A percentile compares a stretch with the other conserved stretches of the same genome.
These are phyloP conservation scores for Malurus cyaneus DNA, from an alignment of 2,113 vertebrate species.

Conservation along the genomic window DNA sequence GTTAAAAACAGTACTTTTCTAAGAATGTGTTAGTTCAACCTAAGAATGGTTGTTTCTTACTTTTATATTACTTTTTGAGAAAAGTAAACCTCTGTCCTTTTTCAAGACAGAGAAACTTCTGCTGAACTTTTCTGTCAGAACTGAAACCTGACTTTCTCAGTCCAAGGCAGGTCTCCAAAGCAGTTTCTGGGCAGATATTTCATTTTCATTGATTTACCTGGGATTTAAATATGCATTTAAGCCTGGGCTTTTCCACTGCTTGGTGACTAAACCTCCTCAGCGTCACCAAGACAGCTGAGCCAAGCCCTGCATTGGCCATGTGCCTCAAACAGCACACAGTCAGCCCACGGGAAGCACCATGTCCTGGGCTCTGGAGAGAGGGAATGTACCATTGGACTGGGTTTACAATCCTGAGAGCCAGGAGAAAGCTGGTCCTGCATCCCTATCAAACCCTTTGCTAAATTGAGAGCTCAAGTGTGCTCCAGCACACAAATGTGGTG, in stretches of 20 bases:
- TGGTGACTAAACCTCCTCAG: not conserved
- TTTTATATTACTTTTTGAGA: not conserved
- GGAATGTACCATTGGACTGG: not conserved
- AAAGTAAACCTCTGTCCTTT: not conserved
- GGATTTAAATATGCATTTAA: not conserved
- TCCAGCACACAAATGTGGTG: rapidly evolving
- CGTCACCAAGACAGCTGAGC: not conserved
- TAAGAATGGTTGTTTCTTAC: not conserved
- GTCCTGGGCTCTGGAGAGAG: not conserved
- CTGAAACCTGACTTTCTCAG: not conserved
- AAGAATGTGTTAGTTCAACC: not conserved
- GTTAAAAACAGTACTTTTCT: not conserved
- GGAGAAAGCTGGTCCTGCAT: not conserved
- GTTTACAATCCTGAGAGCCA: not conserved
- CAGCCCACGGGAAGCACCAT: not conserved
- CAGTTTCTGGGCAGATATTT: not conserved
- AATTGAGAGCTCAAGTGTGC: not conserved
- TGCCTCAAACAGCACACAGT: not conserved
- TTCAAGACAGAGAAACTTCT: not conserved
- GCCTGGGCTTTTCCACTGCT: not conserved
- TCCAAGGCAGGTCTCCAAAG: not conserved
- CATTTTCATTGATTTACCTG: not conserved
- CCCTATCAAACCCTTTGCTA: not conserved
- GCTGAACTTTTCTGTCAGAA: not conserved
- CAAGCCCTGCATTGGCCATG: rapidly evolving